phyloP scores from a whole-genome alignment of 2,888 invertebrate genomes.

The Tetanocera ferruginea region DNA sequence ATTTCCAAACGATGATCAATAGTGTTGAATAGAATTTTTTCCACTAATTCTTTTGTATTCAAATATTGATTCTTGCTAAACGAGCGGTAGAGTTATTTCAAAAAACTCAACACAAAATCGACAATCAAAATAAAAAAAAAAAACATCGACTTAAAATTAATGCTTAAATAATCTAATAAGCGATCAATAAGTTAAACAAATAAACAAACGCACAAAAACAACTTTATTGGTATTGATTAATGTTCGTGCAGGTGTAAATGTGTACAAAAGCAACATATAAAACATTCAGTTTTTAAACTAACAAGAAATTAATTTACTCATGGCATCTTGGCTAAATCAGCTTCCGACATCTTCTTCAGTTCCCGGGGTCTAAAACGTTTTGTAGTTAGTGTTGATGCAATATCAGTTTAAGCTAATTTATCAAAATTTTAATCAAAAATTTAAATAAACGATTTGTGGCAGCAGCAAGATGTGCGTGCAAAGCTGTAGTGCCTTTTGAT shows the following conservation, averaged over 20 bases:
- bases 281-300: not conserved
- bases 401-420: no score
- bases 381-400: no score
- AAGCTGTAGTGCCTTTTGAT: no score
- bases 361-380: no score
- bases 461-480: no score
- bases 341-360: no score
- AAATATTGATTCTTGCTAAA: not conserved
- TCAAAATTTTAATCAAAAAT: no score
- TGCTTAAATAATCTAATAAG: conserved; percentile 5
- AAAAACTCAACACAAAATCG: not conserved
- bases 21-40: not conserved
- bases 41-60: not conserved
- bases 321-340: not conserved
- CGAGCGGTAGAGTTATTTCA: no score
- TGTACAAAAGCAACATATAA: not conserved
- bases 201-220: not conserved
- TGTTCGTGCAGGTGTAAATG: not conserved
- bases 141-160: conserved; percentile 14
- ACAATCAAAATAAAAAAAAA: no score
- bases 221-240: conserved; percentile 4
- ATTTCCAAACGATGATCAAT: not conserved
- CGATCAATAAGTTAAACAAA: conserved; percentile 22
- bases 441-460: no score
- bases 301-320: not conserved